Evolutionary conservation across 2,888 invertebrate genomes (phyloP), one percentile per base, ranked within the genome.

Genomic region (Netelia fuscicornis): DNA sequence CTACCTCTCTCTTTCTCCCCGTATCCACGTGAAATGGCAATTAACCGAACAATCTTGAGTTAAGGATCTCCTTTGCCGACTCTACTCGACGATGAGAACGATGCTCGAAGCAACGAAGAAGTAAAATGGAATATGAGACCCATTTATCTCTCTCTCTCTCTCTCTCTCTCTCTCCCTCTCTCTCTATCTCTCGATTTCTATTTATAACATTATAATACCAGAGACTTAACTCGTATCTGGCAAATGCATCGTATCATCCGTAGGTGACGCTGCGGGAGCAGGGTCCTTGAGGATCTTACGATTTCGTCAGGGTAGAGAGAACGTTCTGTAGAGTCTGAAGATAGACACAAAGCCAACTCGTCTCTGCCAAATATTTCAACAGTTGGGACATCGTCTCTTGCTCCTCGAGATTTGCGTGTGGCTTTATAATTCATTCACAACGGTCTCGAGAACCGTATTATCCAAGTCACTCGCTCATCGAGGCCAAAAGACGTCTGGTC

Each of bases 1-100:
- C 62, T 78, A 37, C 42, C 25, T 23, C 54, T 17, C 13, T 5
- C 54, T n/a, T 17, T 54, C n/a, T 54, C 54, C 10, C n/a, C 62
- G 64, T 68, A 75, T 83, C 65, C 70, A 65, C 48, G 71, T 58
- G 70, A 62, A 75, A 71, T 52, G 74, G 78, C 67, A 74, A 83
- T 83, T 83, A 83, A 83, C 68, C 60, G 64, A 64, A 76, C 64
- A 76, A 84, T 84, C 80, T 67, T 52, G 25, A 65, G 65, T 48
- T 52, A 56, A 76, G 70, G 56, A 84, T 80, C 84, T 25, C 58
- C 23, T 54, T 52, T 10, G 37, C 64, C 2, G 65, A 76, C 54
- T 76, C 37, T 6, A 54, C 30, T 13, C 70, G 54, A n/a, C 54
- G 6, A 37, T 37, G 37, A 37, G 37, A 37, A 37, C 6, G 37